Evolutionary conservation across 64 coral and sea anemone species (phyloP), one percentile per base, ranked within the genome.

Genomic region (Catalaphyllia jardinei): DNA sequence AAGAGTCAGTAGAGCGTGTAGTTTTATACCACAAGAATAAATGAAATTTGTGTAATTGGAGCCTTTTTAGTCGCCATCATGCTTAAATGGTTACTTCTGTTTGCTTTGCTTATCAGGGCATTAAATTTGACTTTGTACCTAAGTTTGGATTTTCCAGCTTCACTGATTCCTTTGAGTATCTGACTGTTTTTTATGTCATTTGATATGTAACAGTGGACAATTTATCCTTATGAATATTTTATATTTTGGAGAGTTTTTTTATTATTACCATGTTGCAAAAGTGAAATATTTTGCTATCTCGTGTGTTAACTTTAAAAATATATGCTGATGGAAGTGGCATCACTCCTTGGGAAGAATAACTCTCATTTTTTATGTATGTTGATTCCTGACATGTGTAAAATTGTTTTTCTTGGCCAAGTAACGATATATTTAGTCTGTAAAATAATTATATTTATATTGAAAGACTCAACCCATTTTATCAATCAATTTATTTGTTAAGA

Each of bases 171-270:
- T 25, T 27, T 71, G 18, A 22, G 19, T 31, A 31, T 85, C 31
- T 29, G 13, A 6, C 15, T 65, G 60, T 63, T 83, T 62, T 71
- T 67, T 69, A 51, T 9, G 62, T 85, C 17, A 85, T 85, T 85
- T 85, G 3, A 11, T 71, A 85, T 85, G 81, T 63, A 85, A 1
- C 13, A 60, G 11, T 46, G 31, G 63, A 71, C 65, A 85, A 60
- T 85, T 35, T 39, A 49, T 22, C 61, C 50, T 85, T 51, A 85
- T 85, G 63, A 85, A 85, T 85, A 71, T 85, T 85, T 85, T 71
- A 85, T 85, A 71, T 22, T 67, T 50, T 50, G 8, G 10, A 31
- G 71, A 33, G 49, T 85, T 61, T 85, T n/a, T 71, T 67, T 6
- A 39, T 79, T 28, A 62, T 59, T 62, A 11, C 4, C 10, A 20